Evolutionary conservation across 2,888 invertebrate species (phyloP), one percentile per base, ranked within the genome.

Genomic region (Unio pictorum): DNA sequence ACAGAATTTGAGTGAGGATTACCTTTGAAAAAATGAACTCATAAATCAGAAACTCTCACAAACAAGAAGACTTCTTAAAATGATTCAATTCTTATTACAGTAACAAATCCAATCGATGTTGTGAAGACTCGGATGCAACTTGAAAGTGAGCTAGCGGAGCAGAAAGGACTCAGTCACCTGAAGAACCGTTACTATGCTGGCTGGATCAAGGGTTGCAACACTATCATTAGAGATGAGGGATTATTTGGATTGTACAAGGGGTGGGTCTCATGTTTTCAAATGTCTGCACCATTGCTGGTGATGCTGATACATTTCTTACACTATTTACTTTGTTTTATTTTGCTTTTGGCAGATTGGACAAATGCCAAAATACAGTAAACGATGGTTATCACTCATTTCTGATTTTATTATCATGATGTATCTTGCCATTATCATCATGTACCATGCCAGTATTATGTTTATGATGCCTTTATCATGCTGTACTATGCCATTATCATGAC

Each of bases 81-180:
- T 34, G 4, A 20, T 30, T 63, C 0, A 63, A 28, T 45, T 63
- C 34, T 34, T 3, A 45, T 77, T 81, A 45, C 76, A 86, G 86
- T 83, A 4, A 86, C 86, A 64, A 86, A 86, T 63, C 86, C 86
- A 0, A 80, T 86, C 15, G 86, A 86, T 78, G 86, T 86, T 55
- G 76, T 86, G 11, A 86, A 86, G 79, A 85, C 82, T 30, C 80
- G 86, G 4, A 84, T 86, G 84, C 86, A 86, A 73, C 75, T 86
- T 17, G 86, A 86, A 69, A 82, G 81, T 70, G 86, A 86, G 66
- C 74, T 86, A 69, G 59, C 78, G 0, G 68, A 72, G 58, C 78
- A 76, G 59, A 76, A 74, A 67, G 81, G 82, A 17, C 30, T 78
- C 45, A 75, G 75, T 28, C 81, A 78, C 30, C 65, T 83, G 17